Conservation (phyloP, 2,113 vertebrate genomes). For the Rhinoderma darwinii region DNA sequence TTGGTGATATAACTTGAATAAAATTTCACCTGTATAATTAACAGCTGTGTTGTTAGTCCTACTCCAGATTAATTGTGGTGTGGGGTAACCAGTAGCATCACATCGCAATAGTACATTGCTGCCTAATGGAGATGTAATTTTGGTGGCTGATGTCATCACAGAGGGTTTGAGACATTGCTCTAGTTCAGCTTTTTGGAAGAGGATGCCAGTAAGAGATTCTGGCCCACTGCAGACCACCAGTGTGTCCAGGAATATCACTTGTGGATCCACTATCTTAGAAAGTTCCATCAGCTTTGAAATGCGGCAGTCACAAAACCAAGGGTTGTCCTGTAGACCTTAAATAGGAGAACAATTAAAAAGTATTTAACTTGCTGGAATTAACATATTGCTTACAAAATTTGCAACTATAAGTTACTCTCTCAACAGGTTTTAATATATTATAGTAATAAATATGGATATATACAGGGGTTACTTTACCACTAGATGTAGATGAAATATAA, state of each 20-base stretch:
- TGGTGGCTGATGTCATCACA: conserved; percentile 92
- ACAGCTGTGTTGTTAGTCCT: conserved; percentile 75
- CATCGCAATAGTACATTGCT: conserved; percentile 94
- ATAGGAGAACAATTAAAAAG: background rate
- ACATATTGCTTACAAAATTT: background rate
- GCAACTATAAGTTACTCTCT: background rate
- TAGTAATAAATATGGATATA: background rate
- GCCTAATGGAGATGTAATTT: conserved; percentile 87
- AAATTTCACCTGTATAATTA: conserved; percentile 86
- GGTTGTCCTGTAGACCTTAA: conserved; percentile 94
- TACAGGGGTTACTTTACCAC: background rate
- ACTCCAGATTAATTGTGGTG: conserved; percentile 85
- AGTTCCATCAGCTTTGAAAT: conserved; percentile 92
- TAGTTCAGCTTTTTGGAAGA: conserved; percentile 87
- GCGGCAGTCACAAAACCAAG: conserved; percentile 94
- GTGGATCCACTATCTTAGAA: conserved; percentile 80
- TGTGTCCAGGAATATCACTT: conserved; percentile 84
- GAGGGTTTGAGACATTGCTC: conserved; percentile 90
- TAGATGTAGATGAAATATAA: too few species aligned
- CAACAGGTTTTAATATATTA: too few species aligned
- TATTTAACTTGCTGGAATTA: background rate
- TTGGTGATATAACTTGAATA: conserved; percentile 5
- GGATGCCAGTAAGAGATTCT: conserved; percentile 83
- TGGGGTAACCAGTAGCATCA: conserved; percentile 88
- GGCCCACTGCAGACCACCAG: conserved; percentile 85